Base-by-base conservation (phyloP, 1,140 invertebrate species). In the Bilobella aurantiaca region DNA sequence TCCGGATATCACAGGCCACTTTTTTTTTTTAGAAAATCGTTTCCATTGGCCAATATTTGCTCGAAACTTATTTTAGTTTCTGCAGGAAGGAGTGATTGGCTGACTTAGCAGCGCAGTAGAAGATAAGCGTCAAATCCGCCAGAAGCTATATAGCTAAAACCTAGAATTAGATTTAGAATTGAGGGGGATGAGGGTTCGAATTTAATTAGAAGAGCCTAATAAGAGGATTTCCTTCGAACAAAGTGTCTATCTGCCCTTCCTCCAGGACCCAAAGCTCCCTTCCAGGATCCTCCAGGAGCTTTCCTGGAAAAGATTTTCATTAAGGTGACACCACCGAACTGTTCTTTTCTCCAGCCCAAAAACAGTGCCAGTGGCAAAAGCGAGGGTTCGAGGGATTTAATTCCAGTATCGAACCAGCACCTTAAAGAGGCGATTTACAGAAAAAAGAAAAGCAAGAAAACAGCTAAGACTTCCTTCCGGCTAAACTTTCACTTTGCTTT, bases 301-400 rank as follows among this genome's bases (percentile, higher is more conserved):
- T n/a, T n/a, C n/a, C n/a, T n/a, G n/a, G 49, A 53, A 53, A 53
- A 53, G 49, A 53, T 53, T 53, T 53, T 53, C 49, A 53, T 53
- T 53, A 53, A 53, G 49, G 49, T 53, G 49, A 53, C 49, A 53
- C 49, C 25, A 14, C 14, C 14, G 25, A 53, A 53, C 49, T 53
- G 14, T 53, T 23, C 49, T 23, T 53, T 53, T 16, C 3, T 23
- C 49, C 49, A 8, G 49, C 8, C 25, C 49, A 3, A 23, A 23
- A 23, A 42, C 34, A 53, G 8, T 53, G 49, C 49, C 49, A 53
- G 25, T 5, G 49, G 49, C 14, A 53, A 53, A 23, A 42, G 34
- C 14, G 12, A 53, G 25, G 21, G 12, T 23, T 23, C 5, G 8
- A 53, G 5, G 21, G 49, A 53, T 53, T 53, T 53, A 53, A 53